A percentile compares a stretch with the other conserved stretches of the same genome.
phyloP scores from a whole-genome alignment of 2,888 invertebrate species.

The Diarsia brunnea region DNA sequence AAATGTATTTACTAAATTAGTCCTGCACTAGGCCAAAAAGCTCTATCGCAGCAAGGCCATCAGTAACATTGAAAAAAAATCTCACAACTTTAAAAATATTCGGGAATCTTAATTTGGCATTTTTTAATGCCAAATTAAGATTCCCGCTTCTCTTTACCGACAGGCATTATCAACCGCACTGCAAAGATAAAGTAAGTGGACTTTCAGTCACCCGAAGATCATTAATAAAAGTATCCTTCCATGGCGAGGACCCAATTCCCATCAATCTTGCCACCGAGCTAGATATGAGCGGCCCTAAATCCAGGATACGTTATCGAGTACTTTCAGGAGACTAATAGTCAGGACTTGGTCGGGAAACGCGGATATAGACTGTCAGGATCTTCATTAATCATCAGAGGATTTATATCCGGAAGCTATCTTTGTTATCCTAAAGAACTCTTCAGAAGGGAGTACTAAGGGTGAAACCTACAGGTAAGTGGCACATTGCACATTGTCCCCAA shows the following conservation, averaged over 20 bases:
- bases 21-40: too few relatives aligned
- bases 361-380: conserved; percentile 15
- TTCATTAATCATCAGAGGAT: conserved; percentile 23
- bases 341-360: background rate
- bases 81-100: too few relatives aligned
- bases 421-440: background rate
- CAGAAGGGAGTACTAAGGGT: too few relatives aligned
- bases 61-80: too few relatives aligned
- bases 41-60: too few relatives aligned
- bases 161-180: background rate
- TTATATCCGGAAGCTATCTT: background rate
- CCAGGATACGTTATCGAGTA: conserved; percentile 41
- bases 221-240: conserved; percentile 54
- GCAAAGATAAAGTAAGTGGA: background rate
- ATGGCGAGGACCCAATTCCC: conserved; percentile 32
- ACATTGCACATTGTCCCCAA: too few relatives aligned
- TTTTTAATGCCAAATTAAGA: too few relatives aligned
- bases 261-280: conserved; percentile 48
- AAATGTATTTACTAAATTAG: too few relatives aligned
- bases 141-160: background rate
- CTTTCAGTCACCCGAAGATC: conserved; percentile 26
- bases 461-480: too few relatives aligned
- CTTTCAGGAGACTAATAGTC: conserved; percentile 32
- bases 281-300: conserved; percentile 41
- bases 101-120: too few relatives aligned